These are phyloP conservation scores for Oryzias javanicus DNA, from an alignment of 2,113 vertebrate genomes.

Conservation along the genomic window DNA sequence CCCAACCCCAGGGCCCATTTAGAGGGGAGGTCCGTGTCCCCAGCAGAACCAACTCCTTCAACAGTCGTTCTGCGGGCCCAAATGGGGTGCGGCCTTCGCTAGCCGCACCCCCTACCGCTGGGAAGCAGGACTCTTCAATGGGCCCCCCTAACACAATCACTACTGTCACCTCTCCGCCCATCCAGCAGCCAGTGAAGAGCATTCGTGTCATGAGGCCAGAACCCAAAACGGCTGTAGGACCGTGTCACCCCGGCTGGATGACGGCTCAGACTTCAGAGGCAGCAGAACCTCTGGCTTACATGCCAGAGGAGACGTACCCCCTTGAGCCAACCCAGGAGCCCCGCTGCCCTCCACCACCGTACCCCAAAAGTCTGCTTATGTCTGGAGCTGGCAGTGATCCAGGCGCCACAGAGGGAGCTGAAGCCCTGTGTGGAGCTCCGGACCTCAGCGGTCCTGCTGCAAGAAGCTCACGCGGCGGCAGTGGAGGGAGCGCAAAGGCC, in stretches of 20 bases:
- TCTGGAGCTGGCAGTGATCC: slow-evolving; percentile 75
- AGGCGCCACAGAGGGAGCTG: slow-evolving; percentile 70
- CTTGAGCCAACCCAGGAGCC: slow-evolving; percentile 83
- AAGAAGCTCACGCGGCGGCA: slow-evolving; percentile 47
- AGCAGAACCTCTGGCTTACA: slow-evolving; percentile 80
- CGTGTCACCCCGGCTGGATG: slow-evolving; percentile 92
- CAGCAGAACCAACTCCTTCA: slow-evolving; percentile 93
- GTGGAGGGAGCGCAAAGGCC: slow-evolving; percentile 60
- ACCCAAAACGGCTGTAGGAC: slow-evolving; percentile 95
- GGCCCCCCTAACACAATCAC: slow-evolving; percentile 91
- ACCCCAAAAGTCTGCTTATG: slow-evolving; percentile 89
- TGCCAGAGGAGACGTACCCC: slow-evolving; percentile 77
- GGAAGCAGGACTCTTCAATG: slow-evolving; percentile 82
- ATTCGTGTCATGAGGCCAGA: slow-evolving; percentile 94
- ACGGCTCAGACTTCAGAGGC: slow-evolving; percentile 77
- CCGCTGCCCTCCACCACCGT: slow-evolving; percentile 90
- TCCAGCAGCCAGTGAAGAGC: slow-evolving; percentile 95
- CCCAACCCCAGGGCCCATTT: slow-evolving; percentile 82
- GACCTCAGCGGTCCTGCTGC: slow-evolving; percentile 42
- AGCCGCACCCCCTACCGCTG: slow-evolving; percentile 59
- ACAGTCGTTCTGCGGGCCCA: slow-evolving; percentile 83
- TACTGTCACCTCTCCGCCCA: slow-evolving; percentile 89
- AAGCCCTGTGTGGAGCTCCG: slow-evolving; percentile 50
- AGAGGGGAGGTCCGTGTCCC: slow-evolving; percentile 84
- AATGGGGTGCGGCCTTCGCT: slow-evolving; percentile 78